A percentile compares a stretch with the other conserved stretches of the same genome.
Conservation (phyloP, 2,888 invertebrate species). For the Spodoptera littoralis region DNA sequence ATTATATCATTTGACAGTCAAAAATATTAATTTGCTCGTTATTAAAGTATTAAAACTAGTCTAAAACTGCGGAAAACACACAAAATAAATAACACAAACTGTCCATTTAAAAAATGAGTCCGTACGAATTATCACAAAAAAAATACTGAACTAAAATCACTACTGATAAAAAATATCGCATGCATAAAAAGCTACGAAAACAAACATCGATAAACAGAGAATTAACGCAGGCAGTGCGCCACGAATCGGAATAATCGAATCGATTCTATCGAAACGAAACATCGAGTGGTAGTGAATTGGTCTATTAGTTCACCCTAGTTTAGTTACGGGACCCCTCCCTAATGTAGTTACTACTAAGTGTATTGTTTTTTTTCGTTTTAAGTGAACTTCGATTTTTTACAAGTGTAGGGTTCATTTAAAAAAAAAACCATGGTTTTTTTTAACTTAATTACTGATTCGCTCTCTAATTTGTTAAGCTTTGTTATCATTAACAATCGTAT, state of each 20-base stretch:
- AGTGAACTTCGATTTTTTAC: constrained; percentile 19
- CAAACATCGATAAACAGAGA: constrained; percentile 56
- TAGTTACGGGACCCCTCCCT: constrained; percentile 65
- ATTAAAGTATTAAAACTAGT: too few relatives aligned
- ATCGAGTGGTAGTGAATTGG: constrained; percentile 75
- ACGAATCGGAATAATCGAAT: constrained; percentile 79
- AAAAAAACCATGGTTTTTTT: too few relatives aligned
- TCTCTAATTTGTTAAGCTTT: too few relatives aligned
- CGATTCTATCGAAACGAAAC: constrained; percentile 67
- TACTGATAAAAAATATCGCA: not conserved
- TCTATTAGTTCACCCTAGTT: constrained; percentile 82
- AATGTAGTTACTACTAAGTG: constrained; percentile 71
- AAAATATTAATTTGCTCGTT: too few relatives aligned
- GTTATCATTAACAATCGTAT: too few relatives aligned
- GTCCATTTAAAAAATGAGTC: not conserved
- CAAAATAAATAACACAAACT: too few relatives aligned
- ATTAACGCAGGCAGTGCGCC: constrained; percentile 62
- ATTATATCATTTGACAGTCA: too few relatives aligned
- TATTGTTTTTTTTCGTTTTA: constrained; percentile 76
- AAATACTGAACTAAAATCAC: too few relatives aligned
- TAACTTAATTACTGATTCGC: too few relatives aligned
- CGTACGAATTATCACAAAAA: too few relatives aligned
- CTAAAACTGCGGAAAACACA: too few relatives aligned
- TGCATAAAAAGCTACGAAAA: constrained; percentile 5
- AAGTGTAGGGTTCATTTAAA: not conserved